Percentiles rank a stretch among this genome's conserved stretches.
Conservation (phyloP, 1,140 invertebrate genomes). For the Orius laevigatus region DNA sequence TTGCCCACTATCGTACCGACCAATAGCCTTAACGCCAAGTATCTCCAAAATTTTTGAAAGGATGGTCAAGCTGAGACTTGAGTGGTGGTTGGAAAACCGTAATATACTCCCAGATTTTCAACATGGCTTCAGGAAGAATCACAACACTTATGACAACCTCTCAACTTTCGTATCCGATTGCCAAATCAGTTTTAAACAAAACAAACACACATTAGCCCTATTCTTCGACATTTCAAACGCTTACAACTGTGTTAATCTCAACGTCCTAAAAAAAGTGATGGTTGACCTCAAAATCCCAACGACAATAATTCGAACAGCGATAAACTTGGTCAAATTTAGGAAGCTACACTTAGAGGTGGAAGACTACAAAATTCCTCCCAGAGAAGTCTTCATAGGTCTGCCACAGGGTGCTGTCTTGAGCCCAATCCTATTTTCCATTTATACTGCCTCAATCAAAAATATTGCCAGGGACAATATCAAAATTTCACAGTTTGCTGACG, state of each 20-base stretch:
- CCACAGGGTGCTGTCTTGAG: not conserved
- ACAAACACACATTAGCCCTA: not conserved
- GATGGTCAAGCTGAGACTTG: not conserved
- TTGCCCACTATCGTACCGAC: not conserved
- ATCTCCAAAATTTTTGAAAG: not conserved
- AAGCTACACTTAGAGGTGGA: not conserved
- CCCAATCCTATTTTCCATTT: not conserved
- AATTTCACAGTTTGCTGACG: not conserved
- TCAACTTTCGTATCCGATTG: not conserved
- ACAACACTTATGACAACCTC: not conserved
- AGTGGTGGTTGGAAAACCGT: not conserved
- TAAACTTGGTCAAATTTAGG: not conserved
- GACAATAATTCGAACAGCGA: not conserved
- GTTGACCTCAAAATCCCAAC: not conserved
- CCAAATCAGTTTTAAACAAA: not conserved
- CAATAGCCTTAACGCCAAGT: not conserved
- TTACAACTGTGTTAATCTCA: not conserved
- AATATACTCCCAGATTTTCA: not conserved
- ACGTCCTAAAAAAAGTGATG: not conserved
- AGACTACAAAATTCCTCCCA: not conserved
- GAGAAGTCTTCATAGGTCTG: not conserved
- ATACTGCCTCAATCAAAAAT: not conserved
- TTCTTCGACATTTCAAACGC: not conserved
- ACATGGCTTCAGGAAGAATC: not conserved
- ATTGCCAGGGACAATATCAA: not conserved